Evolutionary conservation across 2,888 invertebrate genomes (phyloP), one percentile per base, ranked within the genome.

Genomic region (Orthosia gothica): DNA sequence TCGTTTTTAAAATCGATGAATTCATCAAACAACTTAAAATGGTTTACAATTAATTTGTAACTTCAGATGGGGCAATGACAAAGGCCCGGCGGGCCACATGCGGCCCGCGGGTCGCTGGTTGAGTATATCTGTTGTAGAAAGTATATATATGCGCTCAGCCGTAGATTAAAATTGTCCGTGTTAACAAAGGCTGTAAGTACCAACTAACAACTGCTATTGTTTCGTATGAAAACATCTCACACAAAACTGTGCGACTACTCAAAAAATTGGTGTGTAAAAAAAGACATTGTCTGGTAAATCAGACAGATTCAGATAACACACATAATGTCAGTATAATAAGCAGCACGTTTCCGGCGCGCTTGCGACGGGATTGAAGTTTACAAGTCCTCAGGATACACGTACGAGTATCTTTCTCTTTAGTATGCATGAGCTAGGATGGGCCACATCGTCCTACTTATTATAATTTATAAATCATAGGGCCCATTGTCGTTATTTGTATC

Each of bases 291-390:
- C 91, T 91, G 89, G 89, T 90, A 92, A 90, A 92, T 92, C 91
- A 93, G 91, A 88, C 87, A 89, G 90, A 92, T 92, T 89, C 89
- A 91, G 93, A 94, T 94, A 94, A 90, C 86, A 82, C 90, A 93
- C 91, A 95, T 94, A 95, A 95, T 93, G 91, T 86, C 84, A 86
- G 90, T 92, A 92, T 92, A 93, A 91, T 93, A 92, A 92, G 91
- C 89, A 91, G 90, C 88, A 90, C 87, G 93, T 93, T 94, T 95
- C 95, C 95, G 94, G 93, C 90, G 93, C 89, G 86, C 88, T 91
- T 87, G 91, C 90, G 90, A 91, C 92, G 92, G 91, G 92, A 93
- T 93, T 92, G 91, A 92, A 93, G 92, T 92, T 91, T 86, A 89
- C 86, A 91, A 92, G 90, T 91, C 89, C 91, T 90, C 92, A 92